Evolutionary conservation across 2,113 vertebrate species (phyloP), one percentile per base, ranked within the genome.

Genomic region (Microtus pennsylvanicus): DNA sequence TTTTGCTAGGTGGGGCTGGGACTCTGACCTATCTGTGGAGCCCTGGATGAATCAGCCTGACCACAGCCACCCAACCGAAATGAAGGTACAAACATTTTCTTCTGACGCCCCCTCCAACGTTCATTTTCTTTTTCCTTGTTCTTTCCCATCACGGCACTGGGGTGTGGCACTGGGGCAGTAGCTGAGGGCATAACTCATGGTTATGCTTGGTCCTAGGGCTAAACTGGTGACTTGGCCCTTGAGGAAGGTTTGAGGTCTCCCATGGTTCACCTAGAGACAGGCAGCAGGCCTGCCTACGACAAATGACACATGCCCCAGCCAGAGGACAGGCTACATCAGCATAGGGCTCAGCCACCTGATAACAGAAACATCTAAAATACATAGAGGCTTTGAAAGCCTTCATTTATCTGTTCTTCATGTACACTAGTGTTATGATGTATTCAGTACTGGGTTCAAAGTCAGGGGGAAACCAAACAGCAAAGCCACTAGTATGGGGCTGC

Each of bases 21-120:
- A 78, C 76, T 52, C 91, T 93, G 52, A 90, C 55, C 65, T 72
- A 85, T 97, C 95, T 97, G 80, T 69, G 85, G 88, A 95, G 88
- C 76, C 58, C 77, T 87, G 92, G 87, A 91, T 97, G 95, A 96
- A 97, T 97, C 96, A 96, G 93, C 96, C 63, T 1, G 4, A 95
- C 97, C 96, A 94, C 93, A 96, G 93, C 69, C 61, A 1, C 93
- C 91, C 94, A 87, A 35, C 82, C 38, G 74, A 2, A 21, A 58
- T 7, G 30, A 69, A 45, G 91, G 78, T 91, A 22, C 74, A 87
- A 63, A 93, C 58, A 45, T 90, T 96, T 78, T 82, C 89, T 72
- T 94, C 82, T 12, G 38, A 78, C 91, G 74, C 22, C 42, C 13
- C 16, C 55, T 33, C 52, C 82, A 52, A 45, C 1, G 0, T 47